These are phyloP conservation scores for Aphidius ervi DNA, from an alignment of 1,140 invertebrate species.

Conservation along the genomic window DNA sequence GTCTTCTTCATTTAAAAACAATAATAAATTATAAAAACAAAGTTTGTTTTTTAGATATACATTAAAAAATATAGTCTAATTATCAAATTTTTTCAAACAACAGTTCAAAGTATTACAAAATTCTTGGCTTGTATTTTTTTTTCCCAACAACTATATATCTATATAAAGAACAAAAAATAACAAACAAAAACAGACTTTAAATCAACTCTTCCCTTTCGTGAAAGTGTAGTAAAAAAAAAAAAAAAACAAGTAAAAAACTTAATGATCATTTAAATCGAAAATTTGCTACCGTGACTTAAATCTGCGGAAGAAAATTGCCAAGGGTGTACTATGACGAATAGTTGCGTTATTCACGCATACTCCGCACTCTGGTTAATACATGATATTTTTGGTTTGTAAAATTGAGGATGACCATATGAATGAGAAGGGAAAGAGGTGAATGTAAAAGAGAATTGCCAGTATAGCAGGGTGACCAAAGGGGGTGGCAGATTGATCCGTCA, in stretches of 20 bases:
- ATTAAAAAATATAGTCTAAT: too few species aligned
- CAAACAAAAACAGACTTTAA: too few species aligned
- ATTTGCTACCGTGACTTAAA: background rate
- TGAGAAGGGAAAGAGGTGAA: conserved; percentile 22
- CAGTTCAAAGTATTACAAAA: too few species aligned
- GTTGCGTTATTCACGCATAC: conserved; percentile 24
- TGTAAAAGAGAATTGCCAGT: conserved; percentile 20
- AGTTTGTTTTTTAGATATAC: too few species aligned
- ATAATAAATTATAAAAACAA: too few species aligned
- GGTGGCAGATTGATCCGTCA: conserved; percentile 54
- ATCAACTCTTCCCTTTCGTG: too few species aligned
- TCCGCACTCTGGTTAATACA: conserved; percentile 11
- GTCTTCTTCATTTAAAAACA: background rate
- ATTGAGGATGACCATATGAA: background rate
- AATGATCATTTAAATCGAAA: background rate
- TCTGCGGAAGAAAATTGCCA: background rate
- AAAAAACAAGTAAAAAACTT: background rate
- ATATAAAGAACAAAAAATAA: too few species aligned
- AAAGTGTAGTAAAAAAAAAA: too few species aligned
- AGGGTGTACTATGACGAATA: conserved; percentile 25
- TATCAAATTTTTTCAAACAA: too few species aligned
- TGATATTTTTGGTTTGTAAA: background rate
- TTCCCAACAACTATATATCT: too few species aligned
- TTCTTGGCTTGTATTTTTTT: too few species aligned
- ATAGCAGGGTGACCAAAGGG: conserved; percentile 30